Percentiles rank a stretch among this genome's conserved stretches.
phyloP scores from a whole-genome alignment of 2,113 vertebrate species.

The Castor canadensis region DNA sequence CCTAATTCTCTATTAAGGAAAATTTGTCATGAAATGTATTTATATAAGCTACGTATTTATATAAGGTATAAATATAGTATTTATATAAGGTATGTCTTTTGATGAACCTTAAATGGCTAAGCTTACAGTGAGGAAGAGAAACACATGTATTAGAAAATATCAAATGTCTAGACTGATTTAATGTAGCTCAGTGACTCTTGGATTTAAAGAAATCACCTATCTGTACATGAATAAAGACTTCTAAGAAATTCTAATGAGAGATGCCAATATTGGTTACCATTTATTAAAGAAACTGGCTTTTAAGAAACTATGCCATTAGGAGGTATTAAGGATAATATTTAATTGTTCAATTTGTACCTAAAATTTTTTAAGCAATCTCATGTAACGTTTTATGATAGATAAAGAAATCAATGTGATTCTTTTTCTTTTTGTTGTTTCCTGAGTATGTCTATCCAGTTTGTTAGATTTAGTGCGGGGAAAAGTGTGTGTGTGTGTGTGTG shows the following conservation, averaged over 20 bases:
- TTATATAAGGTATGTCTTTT: background rate
- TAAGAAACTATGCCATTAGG: background rate
- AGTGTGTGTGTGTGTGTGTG: no score
- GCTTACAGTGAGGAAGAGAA: background rate
- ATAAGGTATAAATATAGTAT: background rate
- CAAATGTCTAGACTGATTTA: background rate
- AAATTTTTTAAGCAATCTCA: background rate
- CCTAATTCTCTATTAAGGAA: background rate
- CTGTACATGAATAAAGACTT: background rate
- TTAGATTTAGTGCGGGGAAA: background rate
- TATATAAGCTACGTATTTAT: no score
- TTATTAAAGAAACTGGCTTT: background rate
- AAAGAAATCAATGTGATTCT: background rate
- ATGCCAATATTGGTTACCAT: background rate
- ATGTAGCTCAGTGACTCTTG: background rate
- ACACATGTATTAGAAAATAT: background rate
- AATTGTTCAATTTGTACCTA: no score
- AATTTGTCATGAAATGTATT: background rate
- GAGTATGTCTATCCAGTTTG: background rate
- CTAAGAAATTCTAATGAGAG: background rate
- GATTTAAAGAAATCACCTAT: background rate
- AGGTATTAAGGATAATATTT: background rate
- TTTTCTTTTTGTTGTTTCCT: background rate
- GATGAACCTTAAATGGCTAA: background rate
- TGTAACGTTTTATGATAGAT: background rate